A percentile compares a stretch with the other conserved stretches of the same genome.
Conservation (phyloP, 2,888 invertebrate species). For the Gymnoscelis rufifasciata region DNA sequence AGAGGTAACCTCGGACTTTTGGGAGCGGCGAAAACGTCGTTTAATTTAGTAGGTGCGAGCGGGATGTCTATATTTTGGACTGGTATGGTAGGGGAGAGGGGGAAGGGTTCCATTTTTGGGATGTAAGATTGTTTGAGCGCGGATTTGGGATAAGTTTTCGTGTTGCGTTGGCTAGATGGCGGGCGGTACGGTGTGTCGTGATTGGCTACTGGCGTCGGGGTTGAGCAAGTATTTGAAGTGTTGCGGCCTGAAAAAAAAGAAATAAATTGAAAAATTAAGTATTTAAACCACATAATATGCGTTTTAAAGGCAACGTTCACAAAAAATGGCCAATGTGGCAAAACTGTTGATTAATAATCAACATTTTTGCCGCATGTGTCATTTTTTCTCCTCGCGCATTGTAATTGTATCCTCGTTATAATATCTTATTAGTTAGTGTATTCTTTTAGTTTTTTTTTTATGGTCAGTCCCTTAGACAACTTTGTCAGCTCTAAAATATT, state of each 20-base stretch:
- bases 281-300: too few relatives aligned
- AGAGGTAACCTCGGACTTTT: slow-evolving; percentile 62
- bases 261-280: neutral
- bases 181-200: slow-evolving; percentile 76
- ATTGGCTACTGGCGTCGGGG: slow-evolving; percentile 66
- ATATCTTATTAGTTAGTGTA: too few relatives aligned
- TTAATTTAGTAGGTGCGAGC: slow-evolving; percentile 68
- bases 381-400: too few relatives aligned
- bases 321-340: too few relatives aligned
- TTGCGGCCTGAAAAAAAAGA: slow-evolving; percentile 61
- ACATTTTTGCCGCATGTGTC: too few relatives aligned
- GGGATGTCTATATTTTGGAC: slow-evolving; percentile 58
- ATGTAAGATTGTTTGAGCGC: slow-evolving; percentile 59
- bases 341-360: too few relatives aligned
- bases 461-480: too few relatives aligned
- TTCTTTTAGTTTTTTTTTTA: too few relatives aligned
- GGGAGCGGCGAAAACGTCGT: slow-evolving; percentile 69
- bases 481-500: too few relatives aligned
- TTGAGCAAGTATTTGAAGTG: slow-evolving; percentile 67
- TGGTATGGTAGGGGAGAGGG: slow-evolving; percentile 57
- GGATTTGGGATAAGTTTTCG: slow-evolving; percentile 71
- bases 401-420: too few relatives aligned
- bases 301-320: too few relatives aligned
- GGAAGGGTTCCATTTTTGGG: slow-evolving; percentile 75
- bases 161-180: slow-evolving; percentile 67